Conservation (phyloP, 2,797 vertebrate genomes). For the Kryptolebias ocellatus region DNA sequence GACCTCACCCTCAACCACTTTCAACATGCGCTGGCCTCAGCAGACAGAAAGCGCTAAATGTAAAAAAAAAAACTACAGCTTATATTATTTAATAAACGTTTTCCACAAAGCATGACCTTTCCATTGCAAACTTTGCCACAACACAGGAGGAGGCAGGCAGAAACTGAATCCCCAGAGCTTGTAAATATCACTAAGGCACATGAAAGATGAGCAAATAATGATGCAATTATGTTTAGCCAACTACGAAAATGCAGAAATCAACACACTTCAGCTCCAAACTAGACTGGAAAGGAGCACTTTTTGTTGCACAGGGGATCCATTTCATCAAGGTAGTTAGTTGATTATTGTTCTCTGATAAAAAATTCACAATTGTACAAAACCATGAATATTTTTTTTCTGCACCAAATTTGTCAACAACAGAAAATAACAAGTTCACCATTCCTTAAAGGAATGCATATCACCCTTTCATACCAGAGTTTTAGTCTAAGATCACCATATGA, state of each 20-base stretch:
- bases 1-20: slow-evolving; percentile 60
- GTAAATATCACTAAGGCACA: slow-evolving; percentile 51
- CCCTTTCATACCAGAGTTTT: no score
- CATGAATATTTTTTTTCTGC: no score
- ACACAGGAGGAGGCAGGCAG: slow-evolving; percentile 35
- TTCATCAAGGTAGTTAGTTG: neutral
- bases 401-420: no score
- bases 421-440: no score
- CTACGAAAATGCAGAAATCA: slow-evolving; percentile 7
- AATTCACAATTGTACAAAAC: neutral
- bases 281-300: neutral
- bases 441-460: no score
- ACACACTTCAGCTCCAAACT: neutral
- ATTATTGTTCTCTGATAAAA: neutral
- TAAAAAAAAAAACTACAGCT: slow-evolving; percentile 55
- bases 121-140: slow-evolving; percentile 34
- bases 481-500: no score
- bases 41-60: slow-evolving; percentile 55
- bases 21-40: slow-evolving; percentile 30
- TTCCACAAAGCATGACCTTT: slow-evolving; percentile 73
- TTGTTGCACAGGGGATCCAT: neutral
- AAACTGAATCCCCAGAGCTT: slow-evolving; percentile 52
- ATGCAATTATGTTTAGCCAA: slow-evolving; percentile 35
- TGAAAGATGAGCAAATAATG: slow-evolving; percentile 49
- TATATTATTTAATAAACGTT: slow-evolving; percentile 65